Evolutionary conservation across 2,888 invertebrate species (phyloP).

Genomic region (Sinotaia quadrata): DNA sequence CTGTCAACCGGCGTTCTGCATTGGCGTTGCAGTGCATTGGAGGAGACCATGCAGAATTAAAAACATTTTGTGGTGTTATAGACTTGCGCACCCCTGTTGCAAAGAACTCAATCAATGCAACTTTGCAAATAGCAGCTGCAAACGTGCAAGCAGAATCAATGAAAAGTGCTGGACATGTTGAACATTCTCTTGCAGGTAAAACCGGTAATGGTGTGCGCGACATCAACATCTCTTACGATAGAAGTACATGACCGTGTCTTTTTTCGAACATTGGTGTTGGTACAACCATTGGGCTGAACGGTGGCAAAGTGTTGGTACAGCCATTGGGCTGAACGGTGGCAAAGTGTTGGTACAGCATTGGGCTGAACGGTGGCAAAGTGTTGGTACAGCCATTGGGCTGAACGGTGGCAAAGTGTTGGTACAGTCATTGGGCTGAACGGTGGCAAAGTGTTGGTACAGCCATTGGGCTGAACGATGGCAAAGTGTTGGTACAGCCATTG

Average conservation of each 20-base stretch:
- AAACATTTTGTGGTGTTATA: constrained; percentile 3
- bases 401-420: too few species aligned
- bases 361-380: too few species aligned
- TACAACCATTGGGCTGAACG: too few species aligned
- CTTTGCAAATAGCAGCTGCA: not conserved
- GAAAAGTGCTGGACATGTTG: not conserved
- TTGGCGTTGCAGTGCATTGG: constrained; percentile 8
- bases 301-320: too few species aligned
- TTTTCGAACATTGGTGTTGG: not conserved
- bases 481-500: too few species aligned
- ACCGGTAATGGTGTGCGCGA: not conserved
- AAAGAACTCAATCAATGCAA: not conserved
- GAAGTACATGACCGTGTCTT: not conserved
- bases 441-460: too few species aligned
- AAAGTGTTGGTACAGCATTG: too few species aligned
- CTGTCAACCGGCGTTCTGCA: not conserved
- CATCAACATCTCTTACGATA: not conserved
- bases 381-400: too few species aligned
- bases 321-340: too few species aligned
- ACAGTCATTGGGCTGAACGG: too few species aligned
- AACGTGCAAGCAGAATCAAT: not conserved
- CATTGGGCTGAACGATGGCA: too few species aligned
- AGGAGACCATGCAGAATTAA: not conserved
- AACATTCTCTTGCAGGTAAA: not conserved
- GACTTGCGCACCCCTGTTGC: constrained; percentile 10